Evolutionary conservation across 2,797 vertebrate genomes (phyloP).

Genomic region (Champsocephalus esox): DNA sequence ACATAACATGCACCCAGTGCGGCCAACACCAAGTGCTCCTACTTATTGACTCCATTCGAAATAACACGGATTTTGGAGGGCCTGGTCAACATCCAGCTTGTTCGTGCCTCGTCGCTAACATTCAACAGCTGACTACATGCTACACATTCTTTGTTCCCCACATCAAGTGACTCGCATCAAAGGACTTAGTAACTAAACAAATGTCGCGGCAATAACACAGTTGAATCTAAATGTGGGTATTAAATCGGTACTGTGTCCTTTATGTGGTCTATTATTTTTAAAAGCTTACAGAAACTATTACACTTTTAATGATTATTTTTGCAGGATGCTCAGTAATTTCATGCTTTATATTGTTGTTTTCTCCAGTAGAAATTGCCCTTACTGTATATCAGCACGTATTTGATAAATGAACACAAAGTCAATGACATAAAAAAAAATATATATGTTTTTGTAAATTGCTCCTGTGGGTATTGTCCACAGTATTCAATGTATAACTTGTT

Average conservation of each 20-base stretch:
- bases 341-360: neutral
- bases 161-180: conserved; percentile 13
- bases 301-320: no score
- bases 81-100: conserved; percentile 39
- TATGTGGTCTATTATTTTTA: neutral
- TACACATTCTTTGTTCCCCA: conserved; percentile 26
- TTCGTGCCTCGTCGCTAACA: conserved; percentile 20
- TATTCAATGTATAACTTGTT: no score
- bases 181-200: neutral
- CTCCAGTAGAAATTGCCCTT: neutral
- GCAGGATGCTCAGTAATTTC: neutral
- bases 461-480: no score
- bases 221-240: neutral
- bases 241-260: neutral
- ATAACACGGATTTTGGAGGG: conserved; percentile 12
- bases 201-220: neutral
- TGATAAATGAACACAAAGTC: neutral
- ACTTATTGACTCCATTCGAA: conserved; percentile 40
- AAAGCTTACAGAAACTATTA: neutral
- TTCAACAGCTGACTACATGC: conserved; percentile 28
- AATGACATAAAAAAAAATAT: neutral
- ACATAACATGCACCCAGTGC: conserved; percentile 50
- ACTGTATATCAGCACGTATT: neutral
- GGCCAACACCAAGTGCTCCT: conserved; percentile 38
- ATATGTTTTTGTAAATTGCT: no score